Evolutionary conservation across 2,113 vertebrate genomes (phyloP), one percentile per base, ranked within the genome.

Genomic region (Cinclus mexicanus): DNA sequence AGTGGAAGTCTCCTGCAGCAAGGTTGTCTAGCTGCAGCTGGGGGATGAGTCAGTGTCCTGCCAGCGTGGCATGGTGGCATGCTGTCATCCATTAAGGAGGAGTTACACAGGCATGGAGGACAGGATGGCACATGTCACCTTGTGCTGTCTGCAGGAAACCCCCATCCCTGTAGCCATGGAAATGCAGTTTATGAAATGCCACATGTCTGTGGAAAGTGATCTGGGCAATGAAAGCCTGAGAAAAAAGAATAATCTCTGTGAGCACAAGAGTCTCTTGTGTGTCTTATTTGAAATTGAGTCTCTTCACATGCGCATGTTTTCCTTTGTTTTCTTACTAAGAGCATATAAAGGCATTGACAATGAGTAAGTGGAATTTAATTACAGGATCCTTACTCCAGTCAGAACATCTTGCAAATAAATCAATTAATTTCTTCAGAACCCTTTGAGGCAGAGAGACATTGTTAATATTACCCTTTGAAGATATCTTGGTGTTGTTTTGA

Each of bases 331-430:
- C 75, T 75, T 79, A 53, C 28, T 35, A 86, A 92, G 20, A 72
- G 10, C 39, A 53, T 18, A 86, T 82, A 83, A 85, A 77, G 12
- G 8, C 39, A 35, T 46, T 65, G 80, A 24, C 33, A 85, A 61
- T 65, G 53, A 28, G 11, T 67, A 74, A 82, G 26, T 31, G 69
- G 74, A 60, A 85, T 85, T 57, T 88, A 90, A 82, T 91, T 85
- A 88, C 33, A 35, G 42, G 46, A 76, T 90, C 25, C 47, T 85
- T 77, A 46, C 39, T 87, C n/a, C 59, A 72, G 67, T 72, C 75
- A 85, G 84, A 94, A 82, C 11, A 41, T 70, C 76, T 90, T 92
- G 76, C 83, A 94, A 83, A 94, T 76, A 81, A 94, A 91, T 83
- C 70, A 78, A 81, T 5, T 0, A 87, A 89, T 60, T 90, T 86